Evolutionary conservation across 2,888 invertebrate species (phyloP).

Genomic region (Rhingia campestris): DNA sequence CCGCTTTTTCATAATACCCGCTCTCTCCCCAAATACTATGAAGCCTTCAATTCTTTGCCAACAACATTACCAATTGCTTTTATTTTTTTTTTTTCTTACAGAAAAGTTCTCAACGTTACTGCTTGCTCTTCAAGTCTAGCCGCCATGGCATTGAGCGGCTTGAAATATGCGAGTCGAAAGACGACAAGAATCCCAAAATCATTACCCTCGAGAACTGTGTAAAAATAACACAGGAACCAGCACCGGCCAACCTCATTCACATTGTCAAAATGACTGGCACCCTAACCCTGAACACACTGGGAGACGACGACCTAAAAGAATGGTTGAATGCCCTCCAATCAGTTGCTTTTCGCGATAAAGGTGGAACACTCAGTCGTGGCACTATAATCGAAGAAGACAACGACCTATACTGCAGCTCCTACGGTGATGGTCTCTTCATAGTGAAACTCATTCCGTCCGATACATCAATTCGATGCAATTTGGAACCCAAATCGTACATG

Average conservation of each 20-base stretch:
- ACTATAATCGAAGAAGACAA: slow-evolving; percentile 91
- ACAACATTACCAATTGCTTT: not conserved
- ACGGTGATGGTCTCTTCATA: slow-evolving; percentile 90
- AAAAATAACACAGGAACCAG: slow-evolving; percentile 88
- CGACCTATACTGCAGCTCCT: slow-evolving; percentile 92
- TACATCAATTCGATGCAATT: slow-evolving; percentile 89
- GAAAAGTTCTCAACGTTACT: slow-evolving; percentile 89
- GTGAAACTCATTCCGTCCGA: slow-evolving; percentile 91
- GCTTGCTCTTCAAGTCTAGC: slow-evolving; percentile 89
- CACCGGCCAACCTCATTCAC: slow-evolving; percentile 85
- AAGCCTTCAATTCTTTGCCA: not conserved
- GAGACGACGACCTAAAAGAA: slow-evolving; percentile 88
- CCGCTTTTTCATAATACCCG: no score
- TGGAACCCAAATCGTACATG: slow-evolving; percentile 88
- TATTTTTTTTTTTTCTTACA: slow-evolving; percentile 82
- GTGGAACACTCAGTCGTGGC: slow-evolving; percentile 79
- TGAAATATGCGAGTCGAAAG: slow-evolving; percentile 92
- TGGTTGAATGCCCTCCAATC: slow-evolving; percentile 92
- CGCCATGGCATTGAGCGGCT: slow-evolving; percentile 93
- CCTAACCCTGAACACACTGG: slow-evolving; percentile 84
- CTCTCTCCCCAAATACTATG: not conserved
- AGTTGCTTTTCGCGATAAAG: slow-evolving; percentile 90
- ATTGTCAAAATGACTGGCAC: slow-evolving; percentile 91
- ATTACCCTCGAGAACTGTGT: slow-evolving; percentile 94
- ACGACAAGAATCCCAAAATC: slow-evolving; percentile 89